These are phyloP conservation scores for Gymnocephalus cernua DNA, from an alignment of 2,113 vertebrate genomes.

Conservation along the genomic window DNA sequence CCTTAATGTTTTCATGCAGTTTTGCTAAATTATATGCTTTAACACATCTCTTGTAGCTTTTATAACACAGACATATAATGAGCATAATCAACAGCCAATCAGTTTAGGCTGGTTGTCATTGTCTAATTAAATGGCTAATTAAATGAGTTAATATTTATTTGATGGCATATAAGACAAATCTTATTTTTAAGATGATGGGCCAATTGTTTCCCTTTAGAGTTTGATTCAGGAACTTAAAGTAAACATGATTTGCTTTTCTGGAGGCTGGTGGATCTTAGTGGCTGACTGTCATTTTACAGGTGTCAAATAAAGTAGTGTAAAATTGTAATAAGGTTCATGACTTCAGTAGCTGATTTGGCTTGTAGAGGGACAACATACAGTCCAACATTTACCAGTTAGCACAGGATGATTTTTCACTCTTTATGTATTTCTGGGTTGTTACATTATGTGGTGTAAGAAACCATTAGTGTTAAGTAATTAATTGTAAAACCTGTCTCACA, in stretches of 20 bases:
- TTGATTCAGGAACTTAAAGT: not conserved
- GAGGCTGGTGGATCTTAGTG: not conserved
- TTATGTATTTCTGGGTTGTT: conserved; percentile 10
- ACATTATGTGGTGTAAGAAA: conserved; percentile 18
- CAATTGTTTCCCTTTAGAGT: not conserved
- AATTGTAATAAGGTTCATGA: not conserved
- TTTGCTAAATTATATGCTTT: not conserved
- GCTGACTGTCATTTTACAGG: not conserved
- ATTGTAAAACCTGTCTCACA: conserved; percentile 4
- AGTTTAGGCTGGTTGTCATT: not conserved
- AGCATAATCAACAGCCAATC: not conserved
- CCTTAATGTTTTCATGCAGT: not conserved
- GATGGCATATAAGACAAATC: not conserved
- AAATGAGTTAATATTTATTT: not conserved
- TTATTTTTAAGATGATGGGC: not conserved
- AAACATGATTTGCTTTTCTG: not conserved
- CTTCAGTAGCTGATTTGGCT: not conserved
- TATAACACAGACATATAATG: not conserved
- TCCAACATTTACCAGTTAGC: conserved; percentile 19
- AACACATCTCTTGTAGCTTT: not conserved
- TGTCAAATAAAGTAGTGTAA: not conserved
- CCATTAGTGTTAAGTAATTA: conserved; percentile 7
- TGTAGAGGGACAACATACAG: not conserved
- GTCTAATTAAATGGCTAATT: not conserved
- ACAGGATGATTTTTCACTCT: conserved; percentile 32